phyloP scores from a whole-genome alignment of 2,888 invertebrate genomes.

The Cenopis cana region DNA sequence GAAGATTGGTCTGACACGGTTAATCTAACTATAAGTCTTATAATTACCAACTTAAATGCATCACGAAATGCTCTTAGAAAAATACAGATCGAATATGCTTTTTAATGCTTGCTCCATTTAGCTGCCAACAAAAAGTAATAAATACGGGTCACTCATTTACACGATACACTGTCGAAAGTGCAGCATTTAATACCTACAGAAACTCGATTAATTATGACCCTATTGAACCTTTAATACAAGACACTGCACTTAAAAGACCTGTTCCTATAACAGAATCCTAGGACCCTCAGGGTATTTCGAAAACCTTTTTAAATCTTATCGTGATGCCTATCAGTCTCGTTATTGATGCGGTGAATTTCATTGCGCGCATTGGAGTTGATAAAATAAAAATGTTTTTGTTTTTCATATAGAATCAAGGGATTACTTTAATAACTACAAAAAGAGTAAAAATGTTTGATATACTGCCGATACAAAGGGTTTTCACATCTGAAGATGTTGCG shows the following conservation, averaged over 20 bases:
- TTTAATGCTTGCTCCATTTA: neutral
- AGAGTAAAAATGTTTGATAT: conserved; percentile 63
- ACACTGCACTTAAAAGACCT: conserved; percentile 74
- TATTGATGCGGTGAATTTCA: conserved; percentile 76
- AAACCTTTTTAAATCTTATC: conserved; percentile 71
- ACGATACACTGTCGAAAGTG: neutral
- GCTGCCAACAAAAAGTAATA: neutral
- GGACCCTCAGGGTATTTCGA: conserved; percentile 65
- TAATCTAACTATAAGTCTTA: too few relatives aligned
- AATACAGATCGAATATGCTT: neutral
- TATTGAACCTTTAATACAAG: conserved; percentile 69
- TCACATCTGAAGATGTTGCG: conserved; percentile 69
- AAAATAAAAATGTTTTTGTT: conserved; percentile 75
- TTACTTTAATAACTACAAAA: conserved; percentile 79
- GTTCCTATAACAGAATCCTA: conserved; percentile 67
- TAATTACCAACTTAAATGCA: too few relatives aligned
- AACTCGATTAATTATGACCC: conserved; percentile 59
- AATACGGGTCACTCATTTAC: neutral
- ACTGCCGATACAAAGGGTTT: conserved; percentile 66
- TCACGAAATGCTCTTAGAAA: neutral
- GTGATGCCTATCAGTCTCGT: conserved; percentile 80
- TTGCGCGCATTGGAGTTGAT: conserved; percentile 68
- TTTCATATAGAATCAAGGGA: conserved; percentile 66
- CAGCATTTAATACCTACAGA: conserved; percentile 45
- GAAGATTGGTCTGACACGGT: too few relatives aligned